phyloP scores from a whole-genome alignment of 2,888 invertebrate genomes.

The Lacanobia oleracea region DNA sequence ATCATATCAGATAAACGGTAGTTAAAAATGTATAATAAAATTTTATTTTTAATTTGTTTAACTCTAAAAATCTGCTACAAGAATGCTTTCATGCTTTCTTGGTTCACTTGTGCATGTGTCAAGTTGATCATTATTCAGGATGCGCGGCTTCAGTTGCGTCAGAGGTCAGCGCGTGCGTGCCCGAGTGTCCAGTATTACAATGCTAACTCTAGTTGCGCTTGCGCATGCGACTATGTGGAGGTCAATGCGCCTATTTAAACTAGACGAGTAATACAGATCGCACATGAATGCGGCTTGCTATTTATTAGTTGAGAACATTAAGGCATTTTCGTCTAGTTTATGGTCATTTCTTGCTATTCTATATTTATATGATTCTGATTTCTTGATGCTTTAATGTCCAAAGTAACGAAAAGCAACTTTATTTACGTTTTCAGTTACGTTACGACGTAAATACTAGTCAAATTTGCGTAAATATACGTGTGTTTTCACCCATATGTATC shows the following conservation, averaged over 20 bases:
- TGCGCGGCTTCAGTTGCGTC: conserved; percentile 80
- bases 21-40: not conserved
- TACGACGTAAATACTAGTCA: too few relatives aligned
- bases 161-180: conserved; percentile 87
- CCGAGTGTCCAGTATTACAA: conserved; percentile 75
- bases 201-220: conserved; percentile 75
- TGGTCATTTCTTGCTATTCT: not conserved
- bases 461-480: too few relatives aligned
- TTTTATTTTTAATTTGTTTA: not conserved
- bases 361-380: too few relatives aligned
- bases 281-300: conserved; percentile 15
- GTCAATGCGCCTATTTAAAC: conserved; percentile 85
- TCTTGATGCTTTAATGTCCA: too few relatives aligned
- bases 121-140: conserved; percentile 76
- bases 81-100: conserved; percentile 52
- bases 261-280: conserved; percentile 67
- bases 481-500: too few relatives aligned
- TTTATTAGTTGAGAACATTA: not conserved
- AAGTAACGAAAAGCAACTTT: too few relatives aligned
- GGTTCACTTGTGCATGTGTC: conserved; percentile 64
- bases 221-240: conserved; percentile 78
- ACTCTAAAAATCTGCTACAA: not conserved
- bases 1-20: not conserved
- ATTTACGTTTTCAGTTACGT: too few relatives aligned
- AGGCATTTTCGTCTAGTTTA: not conserved